A percentile compares a stretch with the other conserved stretches of the same genome.
phyloP scores from a whole-genome alignment of 2,888 invertebrate species.

The Agonum fuliginosum region DNA sequence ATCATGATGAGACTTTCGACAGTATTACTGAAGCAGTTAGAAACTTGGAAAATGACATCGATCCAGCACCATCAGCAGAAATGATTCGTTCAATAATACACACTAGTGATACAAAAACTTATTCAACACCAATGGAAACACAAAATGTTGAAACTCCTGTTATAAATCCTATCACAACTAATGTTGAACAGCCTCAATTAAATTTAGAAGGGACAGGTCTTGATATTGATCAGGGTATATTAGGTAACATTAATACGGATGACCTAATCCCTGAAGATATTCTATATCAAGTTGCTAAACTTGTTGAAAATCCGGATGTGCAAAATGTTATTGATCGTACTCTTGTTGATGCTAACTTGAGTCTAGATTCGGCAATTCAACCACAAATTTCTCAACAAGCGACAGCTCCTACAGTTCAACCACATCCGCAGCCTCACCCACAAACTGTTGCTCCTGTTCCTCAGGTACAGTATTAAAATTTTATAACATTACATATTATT shows the following conservation, averaged over 20 bases:
- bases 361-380: conserved; percentile 68
- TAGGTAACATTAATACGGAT: conserved; percentile 79
- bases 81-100: conserved; percentile 70
- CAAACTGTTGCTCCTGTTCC: conserved; percentile 15
- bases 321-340: conserved; percentile 84
- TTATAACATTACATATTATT: background rate
- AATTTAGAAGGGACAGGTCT: conserved; percentile 76
- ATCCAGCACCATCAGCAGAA: conserved; percentile 65
- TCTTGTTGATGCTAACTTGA: conserved; percentile 70
- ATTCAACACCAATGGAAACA: conserved; percentile 65
- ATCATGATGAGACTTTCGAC: conserved; percentile 36
- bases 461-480: conserved; percentile 48
- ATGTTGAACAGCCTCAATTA: conserved; percentile 68
- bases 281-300: conserved; percentile 83
- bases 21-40: conserved; percentile 9
- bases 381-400: conserved; percentile 61
- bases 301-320: conserved; percentile 81
- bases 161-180: conserved; percentile 3
- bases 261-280: conserved; percentile 82
- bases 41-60: conserved; percentile 60
- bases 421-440: background rate
- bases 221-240: conserved; percentile 77
- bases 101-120: conserved; percentile 69
- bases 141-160: conserved; percentile 55
- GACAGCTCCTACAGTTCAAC: background rate